These are phyloP conservation scores for Diarsia brunnea DNA, from an alignment of 2,888 invertebrate species.

Conservation along the genomic window DNA sequence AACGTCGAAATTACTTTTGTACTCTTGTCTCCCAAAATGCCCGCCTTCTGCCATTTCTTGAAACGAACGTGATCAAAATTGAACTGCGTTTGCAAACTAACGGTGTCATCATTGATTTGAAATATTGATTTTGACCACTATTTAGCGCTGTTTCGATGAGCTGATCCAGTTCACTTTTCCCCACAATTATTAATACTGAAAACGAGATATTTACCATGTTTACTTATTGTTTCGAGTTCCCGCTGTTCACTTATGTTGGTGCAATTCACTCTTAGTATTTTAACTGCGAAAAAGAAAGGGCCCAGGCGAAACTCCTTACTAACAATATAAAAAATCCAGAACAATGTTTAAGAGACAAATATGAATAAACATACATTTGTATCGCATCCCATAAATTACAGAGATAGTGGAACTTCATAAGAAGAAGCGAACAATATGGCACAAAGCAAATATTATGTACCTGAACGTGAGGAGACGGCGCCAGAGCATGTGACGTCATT, in stretches of 20 bases:
- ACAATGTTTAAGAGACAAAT: slow-evolving; percentile 43
- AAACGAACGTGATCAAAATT: not conserved
- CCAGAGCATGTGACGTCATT: slow-evolving; percentile 58
- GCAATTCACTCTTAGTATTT: not conserved
- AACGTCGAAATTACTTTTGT: not conserved
- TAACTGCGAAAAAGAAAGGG: not conserved
- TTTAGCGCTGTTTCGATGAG: not conserved
- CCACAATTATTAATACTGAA: too few relatives aligned
- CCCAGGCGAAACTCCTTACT: not conserved
- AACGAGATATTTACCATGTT: too few relatives aligned
- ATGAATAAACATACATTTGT: slow-evolving; percentile 54
- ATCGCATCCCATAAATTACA: slow-evolving; percentile 56
- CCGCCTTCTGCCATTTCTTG: not conserved
- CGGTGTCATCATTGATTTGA: not conserved
- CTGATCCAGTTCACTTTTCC: not conserved
- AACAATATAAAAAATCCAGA: slow-evolving; percentile 23
- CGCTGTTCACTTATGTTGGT: not conserved
- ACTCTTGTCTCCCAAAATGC: not conserved
- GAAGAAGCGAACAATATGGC: slow-evolving; percentile 62
- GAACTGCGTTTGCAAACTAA: not conserved
- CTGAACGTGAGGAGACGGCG: slow-evolving; percentile 56
- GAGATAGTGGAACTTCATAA: slow-evolving; percentile 49
- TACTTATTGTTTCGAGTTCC: too few relatives aligned
- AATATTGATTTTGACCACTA: not conserved
- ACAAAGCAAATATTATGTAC: slow-evolving; percentile 64